These are phyloP conservation scores for Schizaphis graminum DNA, from an alignment of 2,888 invertebrate genomes.

Conservation along the genomic window DNA sequence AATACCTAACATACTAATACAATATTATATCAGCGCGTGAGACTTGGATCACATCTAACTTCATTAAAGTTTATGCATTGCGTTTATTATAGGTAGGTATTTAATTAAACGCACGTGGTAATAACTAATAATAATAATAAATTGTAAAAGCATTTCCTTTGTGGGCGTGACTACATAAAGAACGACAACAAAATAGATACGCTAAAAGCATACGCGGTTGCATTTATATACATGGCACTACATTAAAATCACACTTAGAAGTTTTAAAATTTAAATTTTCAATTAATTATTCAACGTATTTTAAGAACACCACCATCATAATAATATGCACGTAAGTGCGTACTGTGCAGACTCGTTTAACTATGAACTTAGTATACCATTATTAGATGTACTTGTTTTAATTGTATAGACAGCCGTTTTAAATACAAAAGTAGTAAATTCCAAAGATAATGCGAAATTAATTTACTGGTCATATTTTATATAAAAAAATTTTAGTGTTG, in stretches of 20 bases:
- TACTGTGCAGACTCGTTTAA: not conserved
- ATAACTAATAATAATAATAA: slow-evolving; percentile 14
- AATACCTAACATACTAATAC: not conserved
- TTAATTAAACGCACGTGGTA: not conserved
- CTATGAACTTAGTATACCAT: not conserved
- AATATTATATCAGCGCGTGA: not conserved
- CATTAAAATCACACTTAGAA: slow-evolving; percentile 11
- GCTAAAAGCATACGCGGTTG: not conserved
- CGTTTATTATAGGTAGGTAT: not conserved
- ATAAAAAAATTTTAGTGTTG: not conserved
- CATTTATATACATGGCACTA: not conserved
- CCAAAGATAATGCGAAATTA: not conserved
- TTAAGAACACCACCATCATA: not conserved
- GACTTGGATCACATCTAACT: not conserved
- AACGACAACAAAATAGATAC: not conserved
- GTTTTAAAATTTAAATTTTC: slow-evolving; percentile 33
- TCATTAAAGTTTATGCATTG: not conserved
- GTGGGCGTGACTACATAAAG: not conserved
- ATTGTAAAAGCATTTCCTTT: not conserved
- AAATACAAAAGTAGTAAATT: not conserved
- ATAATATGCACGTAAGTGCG: not conserved
- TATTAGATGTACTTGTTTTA: not conserved
- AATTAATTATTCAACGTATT: slow-evolving; percentile 23
- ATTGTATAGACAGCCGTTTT: not conserved
- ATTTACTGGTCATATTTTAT: not conserved